phyloP scores from a whole-genome alignment of 37 sponge, comb jelly and placozoan genomes.

The Halisarca cf. caerulea region DNA sequence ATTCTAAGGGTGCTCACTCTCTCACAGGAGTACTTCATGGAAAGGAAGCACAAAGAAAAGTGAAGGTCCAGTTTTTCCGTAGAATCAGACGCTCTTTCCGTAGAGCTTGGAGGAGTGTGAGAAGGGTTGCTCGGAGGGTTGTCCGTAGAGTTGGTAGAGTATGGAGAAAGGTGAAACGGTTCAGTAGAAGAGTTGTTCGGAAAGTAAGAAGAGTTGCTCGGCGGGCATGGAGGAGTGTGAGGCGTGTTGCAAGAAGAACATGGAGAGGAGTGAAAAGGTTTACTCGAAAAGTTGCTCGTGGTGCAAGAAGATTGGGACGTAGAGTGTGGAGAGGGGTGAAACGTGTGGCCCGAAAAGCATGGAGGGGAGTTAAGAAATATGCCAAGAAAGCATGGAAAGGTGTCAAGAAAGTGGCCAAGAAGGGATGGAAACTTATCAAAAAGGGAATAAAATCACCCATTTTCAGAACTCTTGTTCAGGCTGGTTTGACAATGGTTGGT shows the following conservation, averaged over 20 bases:
- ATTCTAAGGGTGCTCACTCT: no score
- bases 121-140: not conserved
- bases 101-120: not conserved
- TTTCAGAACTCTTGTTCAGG: not conserved
- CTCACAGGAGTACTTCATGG: no score
- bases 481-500: not conserved
- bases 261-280: not conserved
- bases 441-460: not conserved
- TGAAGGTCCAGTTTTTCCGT: not conserved
- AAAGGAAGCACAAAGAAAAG: no score
- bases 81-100: not conserved
- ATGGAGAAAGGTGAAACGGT: not conserved
- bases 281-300: not conserved
- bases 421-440: not conserved
- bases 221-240: not conserved
- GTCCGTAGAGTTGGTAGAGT: not conserved
- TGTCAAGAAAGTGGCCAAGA: not conserved
- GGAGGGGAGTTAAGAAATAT: not conserved
- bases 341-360: not conserved
- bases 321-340: conserved; percentile 12
- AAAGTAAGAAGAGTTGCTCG: not conserved
- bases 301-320: not conserved
- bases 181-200: not conserved
- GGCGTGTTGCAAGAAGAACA: not conserved
- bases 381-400: not conserved